A percentile compares a stretch with the other conserved stretches of the same genome.
Conservation (phyloP, 2,113 vertebrate genomes). For the Gasterosteus nipponicus region DNA sequence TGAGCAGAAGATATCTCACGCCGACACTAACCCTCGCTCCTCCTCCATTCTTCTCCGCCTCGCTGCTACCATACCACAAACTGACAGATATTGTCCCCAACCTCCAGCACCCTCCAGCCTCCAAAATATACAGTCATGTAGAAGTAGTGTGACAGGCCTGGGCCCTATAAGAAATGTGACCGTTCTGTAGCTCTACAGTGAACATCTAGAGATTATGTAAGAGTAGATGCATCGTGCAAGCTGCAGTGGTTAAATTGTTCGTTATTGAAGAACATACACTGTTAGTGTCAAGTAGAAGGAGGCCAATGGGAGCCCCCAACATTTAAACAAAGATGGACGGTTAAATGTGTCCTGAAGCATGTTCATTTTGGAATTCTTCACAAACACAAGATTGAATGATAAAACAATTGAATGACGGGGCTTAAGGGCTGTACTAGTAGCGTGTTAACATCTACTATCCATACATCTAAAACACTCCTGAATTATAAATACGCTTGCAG, state of each 20-base stretch:
- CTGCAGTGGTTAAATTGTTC: not conserved
- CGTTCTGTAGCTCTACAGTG: slow-evolving; percentile 36
- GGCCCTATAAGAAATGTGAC: slow-evolving; percentile 53
- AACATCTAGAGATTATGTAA: slow-evolving; percentile 32
- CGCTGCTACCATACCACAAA: slow-evolving; percentile 46
- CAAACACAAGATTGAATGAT: slow-evolving; percentile 17
- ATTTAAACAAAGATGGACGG: not conserved
- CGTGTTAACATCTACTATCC: slow-evolving; percentile 52
- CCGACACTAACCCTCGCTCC: slow-evolving; percentile 40
- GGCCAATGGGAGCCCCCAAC: not conserved
- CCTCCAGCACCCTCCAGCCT: slow-evolving; percentile 38
- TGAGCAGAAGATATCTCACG: slow-evolving; percentile 51
- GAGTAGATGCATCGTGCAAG: slow-evolving; percentile 7
- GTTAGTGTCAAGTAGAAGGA: not conserved
- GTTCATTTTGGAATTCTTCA: not conserved
- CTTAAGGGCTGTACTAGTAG: not conserved
- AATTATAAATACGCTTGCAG: slow-evolving; percentile 37
- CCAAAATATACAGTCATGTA: slow-evolving; percentile 58
- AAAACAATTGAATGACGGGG: slow-evolving; percentile 25
- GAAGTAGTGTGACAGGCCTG: slow-evolving; percentile 60
- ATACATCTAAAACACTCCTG: slow-evolving; percentile 41
- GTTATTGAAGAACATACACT: slow-evolving; percentile 5
- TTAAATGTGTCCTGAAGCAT: slow-evolving; percentile 14
- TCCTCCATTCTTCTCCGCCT: slow-evolving; percentile 27
- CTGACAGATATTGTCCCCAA: slow-evolving; percentile 54